Evolutionary conservation across 2,113 vertebrate genomes (phyloP).

Genomic region (Sinocyclocheilus anshuiensis): DNA sequence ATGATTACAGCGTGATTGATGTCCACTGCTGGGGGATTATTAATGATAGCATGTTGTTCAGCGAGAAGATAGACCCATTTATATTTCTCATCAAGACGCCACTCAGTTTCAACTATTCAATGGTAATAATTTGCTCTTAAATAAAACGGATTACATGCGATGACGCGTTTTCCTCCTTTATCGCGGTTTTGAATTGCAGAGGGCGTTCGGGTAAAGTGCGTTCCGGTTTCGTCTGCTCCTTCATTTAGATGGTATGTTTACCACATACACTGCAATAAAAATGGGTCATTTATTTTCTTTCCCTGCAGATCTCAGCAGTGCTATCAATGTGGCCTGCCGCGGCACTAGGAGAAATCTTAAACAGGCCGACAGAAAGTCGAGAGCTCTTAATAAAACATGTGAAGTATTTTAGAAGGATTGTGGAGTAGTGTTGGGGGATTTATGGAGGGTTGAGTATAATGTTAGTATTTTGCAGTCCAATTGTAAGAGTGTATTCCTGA

Average conservation of each 20-base stretch:
- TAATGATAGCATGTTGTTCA: slow-evolving; percentile 60
- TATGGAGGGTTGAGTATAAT: slow-evolving; percentile 31
- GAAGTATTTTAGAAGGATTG: slow-evolving; percentile 27
- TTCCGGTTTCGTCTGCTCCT: slow-evolving; percentile 43
- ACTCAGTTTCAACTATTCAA: slow-evolving; percentile 54
- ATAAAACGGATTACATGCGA: slow-evolving; percentile 54
- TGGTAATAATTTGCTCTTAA: slow-evolving; percentile 62
- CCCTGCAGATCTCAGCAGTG: slow-evolving; percentile 43
- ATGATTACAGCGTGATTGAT: slow-evolving; percentile 58
- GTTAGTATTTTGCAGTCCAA: slow-evolving; percentile 28
- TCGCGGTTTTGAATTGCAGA: not conserved
- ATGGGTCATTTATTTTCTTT: slow-evolving; percentile 62
- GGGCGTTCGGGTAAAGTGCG: not conserved
- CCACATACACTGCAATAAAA: slow-evolving; percentile 57
- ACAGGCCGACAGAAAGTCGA: slow-evolving; percentile 15
- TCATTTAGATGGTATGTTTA: slow-evolving; percentile 54
- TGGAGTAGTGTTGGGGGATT: slow-evolving; percentile 21
- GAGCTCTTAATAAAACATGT: slow-evolving; percentile 35
- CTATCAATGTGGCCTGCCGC: slow-evolving; percentile 39
- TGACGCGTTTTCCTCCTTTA: slow-evolving; percentile 7
- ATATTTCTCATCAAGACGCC: slow-evolving; percentile 58
- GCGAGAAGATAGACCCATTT: slow-evolving; percentile 50
- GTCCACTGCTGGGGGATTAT: slow-evolving; percentile 56
- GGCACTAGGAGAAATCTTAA: slow-evolving; percentile 39
- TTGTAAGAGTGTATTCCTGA: slow-evolving; percentile 16